Evolutionary conservation across 2,113 vertebrate species (phyloP).

Genomic region (Trinectes maculatus): DNA sequence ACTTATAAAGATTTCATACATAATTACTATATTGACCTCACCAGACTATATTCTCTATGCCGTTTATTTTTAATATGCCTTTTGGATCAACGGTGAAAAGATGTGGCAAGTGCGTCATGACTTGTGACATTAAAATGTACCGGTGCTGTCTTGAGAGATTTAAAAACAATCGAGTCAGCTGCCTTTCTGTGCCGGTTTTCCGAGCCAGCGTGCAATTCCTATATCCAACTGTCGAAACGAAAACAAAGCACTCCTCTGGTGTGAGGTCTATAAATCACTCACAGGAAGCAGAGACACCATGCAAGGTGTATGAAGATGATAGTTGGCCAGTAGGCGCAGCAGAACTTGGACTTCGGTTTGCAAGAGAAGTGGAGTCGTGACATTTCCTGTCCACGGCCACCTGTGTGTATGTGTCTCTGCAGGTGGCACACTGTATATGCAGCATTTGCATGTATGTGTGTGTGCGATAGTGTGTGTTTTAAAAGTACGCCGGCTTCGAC

Average conservation of each 20-base stretch:
- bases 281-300: constrained; percentile 57
- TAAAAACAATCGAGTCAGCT: constrained; percentile 21
- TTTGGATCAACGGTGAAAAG: constrained; percentile 21
- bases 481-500: constrained; percentile 1
- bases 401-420: constrained; percentile 52
- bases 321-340: constrained; percentile 66
- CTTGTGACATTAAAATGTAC: constrained; percentile 38
- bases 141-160: constrained; percentile 19
- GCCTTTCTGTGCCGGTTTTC: constrained; percentile 20
- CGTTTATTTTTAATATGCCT: constrained; percentile 14
- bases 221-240: constrained; percentile 47
- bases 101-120: constrained; percentile 6
- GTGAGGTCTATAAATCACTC: constrained; percentile 71
- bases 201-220: constrained; percentile 31
- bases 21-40: constrained; percentile 11
- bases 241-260: constrained; percentile 52
- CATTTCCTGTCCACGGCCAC: constrained; percentile 65
- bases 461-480: background rate
- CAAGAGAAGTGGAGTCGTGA: constrained; percentile 63
- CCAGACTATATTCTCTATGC: background rate
- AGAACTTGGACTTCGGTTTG: constrained; percentile 68
- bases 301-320: constrained; percentile 80
- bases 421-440: constrained; percentile 51
- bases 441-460: constrained; percentile 22
- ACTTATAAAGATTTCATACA: constrained; percentile 23